phyloP scores from a whole-genome alignment of 2,888 invertebrate species.

The Athrips mouffetella region DNA sequence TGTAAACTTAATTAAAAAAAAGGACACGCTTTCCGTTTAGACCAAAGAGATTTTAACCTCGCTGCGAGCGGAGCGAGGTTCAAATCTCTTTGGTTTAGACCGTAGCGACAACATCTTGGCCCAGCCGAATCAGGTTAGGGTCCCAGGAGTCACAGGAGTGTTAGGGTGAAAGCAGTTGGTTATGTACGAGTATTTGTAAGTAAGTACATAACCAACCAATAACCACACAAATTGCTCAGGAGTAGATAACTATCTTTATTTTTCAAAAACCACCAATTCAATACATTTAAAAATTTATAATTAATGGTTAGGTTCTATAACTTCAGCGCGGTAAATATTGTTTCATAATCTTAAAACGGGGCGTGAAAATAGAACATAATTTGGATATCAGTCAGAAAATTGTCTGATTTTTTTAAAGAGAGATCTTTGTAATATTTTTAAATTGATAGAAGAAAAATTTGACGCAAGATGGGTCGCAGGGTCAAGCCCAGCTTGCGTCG shows the following conservation, averaged over 20 bases:
- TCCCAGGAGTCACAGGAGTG: no score
- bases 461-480: neutral
- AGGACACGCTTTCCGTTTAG: no score
- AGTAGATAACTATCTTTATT: conserved; percentile 75
- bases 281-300: conserved; percentile 65
- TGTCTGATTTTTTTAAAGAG: neutral
- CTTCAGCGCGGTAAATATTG: conserved; percentile 22
- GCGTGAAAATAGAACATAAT: neutral
- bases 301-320: conserved; percentile 52
- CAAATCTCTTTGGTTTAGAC: no score
- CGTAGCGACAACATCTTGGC: no score
- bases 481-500: no score
- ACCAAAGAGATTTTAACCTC: no score
- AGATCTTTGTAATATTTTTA: neutral
- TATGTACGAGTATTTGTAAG: no score
- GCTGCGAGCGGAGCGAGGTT: no score
- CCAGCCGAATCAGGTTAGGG: no score
- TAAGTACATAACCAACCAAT: conserved; percentile 29
- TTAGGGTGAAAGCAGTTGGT: no score
- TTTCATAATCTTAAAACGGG: conserved; percentile 17
- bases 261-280: conserved; percentile 69
- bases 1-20: no score
- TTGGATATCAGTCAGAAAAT: no score
- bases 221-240: conserved; percentile 66
- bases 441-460: neutral